Base-by-base conservation (phyloP, 2,888 invertebrate genomes). In the Malachius bipustulatus region DNA sequence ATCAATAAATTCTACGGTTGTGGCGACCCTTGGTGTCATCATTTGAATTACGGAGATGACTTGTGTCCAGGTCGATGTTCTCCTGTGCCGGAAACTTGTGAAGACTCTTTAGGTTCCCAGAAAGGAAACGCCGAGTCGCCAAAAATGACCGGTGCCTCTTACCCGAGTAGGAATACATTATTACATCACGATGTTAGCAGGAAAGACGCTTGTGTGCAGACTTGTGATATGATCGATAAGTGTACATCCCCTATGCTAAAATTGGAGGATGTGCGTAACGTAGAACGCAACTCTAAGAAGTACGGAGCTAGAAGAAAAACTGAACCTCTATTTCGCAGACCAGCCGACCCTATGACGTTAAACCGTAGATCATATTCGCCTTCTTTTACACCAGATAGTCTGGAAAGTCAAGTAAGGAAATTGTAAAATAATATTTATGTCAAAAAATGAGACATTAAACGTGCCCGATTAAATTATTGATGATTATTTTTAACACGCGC, bases 171-270 rank as follows among this genome's bases (percentile, higher is more conserved):
- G n/a, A n/a, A n/a, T n/a, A n/a, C n/a, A n/a, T n/a, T n/a, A n/a
- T n/a, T n/a, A n/a, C n/a, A n/a, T n/a, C 26, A 29, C n/a, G 45
- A 44, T 15, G 24, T 30, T 10, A 36, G 40, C n/a, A 60, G 60
- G 35, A 64, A 59, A 42, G 71, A 71, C 43, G 71, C 63, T 1
- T 64, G 67, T 3, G 68, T 70, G 31, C 72, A 71, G 48, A 71
- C 72, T 4, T 57, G 57, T 35, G 62, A 63, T 44, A 62, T 61
- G 57, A 55, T 61, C 8, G 62, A 62, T 42, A 62, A 62, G 42
- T 60, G 60, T 39, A 63, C 62, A 8, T 63, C 62, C 31, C 62
- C 63, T 4, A 56, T 57, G 43, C 38, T 54, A 31, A 49, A 51
- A 38, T 43, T 45, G 35, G 52, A 51, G 35, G 52, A 51, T 29